These are phyloP conservation scores for Crocodylus rhombifer DNA, from an alignment of 2,797 vertebrate species.

Conservation along the genomic window DNA sequence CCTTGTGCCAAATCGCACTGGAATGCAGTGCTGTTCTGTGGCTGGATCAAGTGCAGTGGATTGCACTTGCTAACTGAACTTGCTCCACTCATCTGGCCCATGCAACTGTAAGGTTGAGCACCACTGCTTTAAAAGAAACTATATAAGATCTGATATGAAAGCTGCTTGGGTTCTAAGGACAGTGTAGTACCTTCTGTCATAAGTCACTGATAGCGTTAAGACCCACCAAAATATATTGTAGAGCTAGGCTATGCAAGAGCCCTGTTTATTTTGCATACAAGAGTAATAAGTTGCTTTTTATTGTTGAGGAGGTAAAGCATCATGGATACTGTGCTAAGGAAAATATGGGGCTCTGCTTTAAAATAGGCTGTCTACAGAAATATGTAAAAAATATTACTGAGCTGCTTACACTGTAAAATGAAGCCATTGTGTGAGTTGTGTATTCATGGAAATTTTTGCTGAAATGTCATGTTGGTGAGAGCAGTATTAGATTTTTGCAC, in stretches of 20 bases:
- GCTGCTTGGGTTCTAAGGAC: background rate
- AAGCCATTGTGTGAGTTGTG: background rate
- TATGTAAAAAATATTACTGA: background rate
- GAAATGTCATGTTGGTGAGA: background rate
- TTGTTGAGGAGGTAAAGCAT: background rate
- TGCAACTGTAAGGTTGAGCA: too few species aligned
- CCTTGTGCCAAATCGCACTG: too few species aligned
- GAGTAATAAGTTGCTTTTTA: background rate
- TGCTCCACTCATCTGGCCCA: background rate
- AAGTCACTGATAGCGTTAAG: background rate
- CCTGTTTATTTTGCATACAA: too few species aligned
- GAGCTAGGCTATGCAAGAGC: background rate
- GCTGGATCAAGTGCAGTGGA: too few species aligned
- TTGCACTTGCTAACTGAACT: too few species aligned
- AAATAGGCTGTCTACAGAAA: background rate
- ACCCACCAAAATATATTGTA: background rate
- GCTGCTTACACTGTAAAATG: background rate
- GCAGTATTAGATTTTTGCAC: background rate
- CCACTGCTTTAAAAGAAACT: background rate
- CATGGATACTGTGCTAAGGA: background rate
- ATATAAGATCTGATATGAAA: background rate
- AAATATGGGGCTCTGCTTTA: background rate
- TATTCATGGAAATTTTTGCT: background rate
- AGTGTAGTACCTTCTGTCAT: rapidly evolving
- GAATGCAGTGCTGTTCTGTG: too few species aligned